Evolutionary conservation across 2,888 invertebrate species (phyloP).

Genomic region (Holacanthella duospinosa): DNA sequence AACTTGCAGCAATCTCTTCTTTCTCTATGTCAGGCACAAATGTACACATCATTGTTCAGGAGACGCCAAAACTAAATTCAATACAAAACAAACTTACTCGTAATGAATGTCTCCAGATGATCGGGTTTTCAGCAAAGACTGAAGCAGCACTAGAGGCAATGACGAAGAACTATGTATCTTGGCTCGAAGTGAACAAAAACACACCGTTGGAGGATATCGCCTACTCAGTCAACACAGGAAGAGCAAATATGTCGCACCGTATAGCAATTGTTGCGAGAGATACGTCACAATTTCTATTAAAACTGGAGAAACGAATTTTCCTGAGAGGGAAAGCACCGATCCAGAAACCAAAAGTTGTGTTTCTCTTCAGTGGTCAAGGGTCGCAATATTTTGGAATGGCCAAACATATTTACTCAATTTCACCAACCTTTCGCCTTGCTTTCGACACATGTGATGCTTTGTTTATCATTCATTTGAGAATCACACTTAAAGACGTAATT

Average conservation of each 20-base stretch:
- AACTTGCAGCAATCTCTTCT: constrained; percentile 9
- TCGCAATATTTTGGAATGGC: constrained; percentile 4
- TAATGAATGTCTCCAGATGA: background rate
- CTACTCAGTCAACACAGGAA: constrained; percentile 16
- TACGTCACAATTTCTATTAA: background rate
- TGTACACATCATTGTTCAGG: constrained; percentile 9
- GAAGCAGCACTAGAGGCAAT: constrained; percentile 3
- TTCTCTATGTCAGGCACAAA: constrained; percentile 10
- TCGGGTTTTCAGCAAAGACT: constrained; percentile 7
- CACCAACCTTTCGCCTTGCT: background rate
- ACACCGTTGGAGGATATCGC: background rate
- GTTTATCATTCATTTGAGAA: background rate
- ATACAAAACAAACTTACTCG: background rate
- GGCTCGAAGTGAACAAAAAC: background rate
- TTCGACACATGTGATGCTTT: background rate
- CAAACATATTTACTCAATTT: background rate
- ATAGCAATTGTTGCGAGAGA: background rate
- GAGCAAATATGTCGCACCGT: constrained; percentile 9
- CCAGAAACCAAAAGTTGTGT: constrained; percentile 9
- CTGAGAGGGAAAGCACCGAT: background rate
- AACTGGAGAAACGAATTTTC: background rate
- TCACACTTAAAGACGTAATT: background rate
- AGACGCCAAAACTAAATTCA: background rate
- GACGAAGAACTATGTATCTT: background rate
- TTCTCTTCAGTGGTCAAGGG: constrained; percentile 22